Evolutionary conservation across 2,797 vertebrate genomes (phyloP), one percentile per base, ranked within the genome.

Genomic region (Pipistrellus kuhlii): DNA sequence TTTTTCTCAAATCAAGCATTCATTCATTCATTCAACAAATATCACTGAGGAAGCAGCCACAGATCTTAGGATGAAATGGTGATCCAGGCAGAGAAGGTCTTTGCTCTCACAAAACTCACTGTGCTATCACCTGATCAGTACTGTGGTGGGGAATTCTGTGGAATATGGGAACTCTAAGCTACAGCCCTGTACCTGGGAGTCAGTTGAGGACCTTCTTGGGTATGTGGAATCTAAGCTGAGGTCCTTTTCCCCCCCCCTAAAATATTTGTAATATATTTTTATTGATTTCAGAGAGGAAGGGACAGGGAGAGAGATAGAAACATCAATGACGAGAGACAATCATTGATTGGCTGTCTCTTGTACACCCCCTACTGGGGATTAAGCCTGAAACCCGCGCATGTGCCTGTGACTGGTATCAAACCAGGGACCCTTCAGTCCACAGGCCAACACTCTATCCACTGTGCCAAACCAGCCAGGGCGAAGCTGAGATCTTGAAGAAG

Each of bases 71-170:
- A 46, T 32, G 64, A 59, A 59, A 53, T 35, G 72, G 68, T 55
- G 25, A 35, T 6, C 5, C 4, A 0, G 64, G 75, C 35, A 69
- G 30, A n/a, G 2, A 32, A 21, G 5, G 23, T 18, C 73, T 75
- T 80, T 69, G 75, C 21, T 46, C 27, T 71, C 53, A 27, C 53
- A 32, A 84, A 76, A 81, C 53, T 35, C 62, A 66, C 76, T 3
- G 21, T 13, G 71, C 13, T 0, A 12, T 3, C 30, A 5, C 0
- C 0, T 1, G 30, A 66, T 7, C 32, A 46, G 25, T 2, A 1
- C 14, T 12, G 4, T 3, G 10, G 32, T 1, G 5, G 41, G 71
- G 23, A 72, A 8, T 2, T 30, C 17, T 30, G 30, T 13, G 51
- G 41, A 35, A 21, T 10, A 15, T 0, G 8, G 23, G 72, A n/a